phyloP scores from a whole-genome alignment of 2,113 vertebrate genomes.

The Canis aureus region DNA sequence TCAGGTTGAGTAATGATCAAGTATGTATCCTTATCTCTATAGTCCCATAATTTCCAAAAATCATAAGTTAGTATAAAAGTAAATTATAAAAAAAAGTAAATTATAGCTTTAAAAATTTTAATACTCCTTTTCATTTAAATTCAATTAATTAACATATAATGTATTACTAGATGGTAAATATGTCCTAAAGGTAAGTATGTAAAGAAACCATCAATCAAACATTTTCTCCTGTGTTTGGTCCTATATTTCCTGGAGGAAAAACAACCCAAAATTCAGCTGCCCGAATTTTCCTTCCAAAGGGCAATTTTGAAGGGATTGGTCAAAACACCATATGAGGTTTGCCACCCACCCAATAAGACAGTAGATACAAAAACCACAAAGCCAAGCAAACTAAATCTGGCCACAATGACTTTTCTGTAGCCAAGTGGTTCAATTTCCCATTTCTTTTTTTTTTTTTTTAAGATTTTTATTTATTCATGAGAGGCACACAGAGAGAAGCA shows the following conservation, averaged over 20 bases:
- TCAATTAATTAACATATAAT: no score
- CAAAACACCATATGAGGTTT: background rate
- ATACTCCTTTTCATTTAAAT: background rate
- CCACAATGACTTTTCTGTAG: background rate
- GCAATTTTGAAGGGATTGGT: background rate
- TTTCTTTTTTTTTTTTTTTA: background rate
- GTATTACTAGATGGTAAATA: background rate
- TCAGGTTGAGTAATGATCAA: background rate
- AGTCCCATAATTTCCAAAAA: background rate
- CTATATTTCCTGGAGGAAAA: background rate
- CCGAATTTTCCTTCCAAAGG: conserved; percentile 18
- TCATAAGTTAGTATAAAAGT: background rate
- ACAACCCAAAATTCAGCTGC: background rate
- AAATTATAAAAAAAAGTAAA: background rate
- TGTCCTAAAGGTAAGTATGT: background rate
- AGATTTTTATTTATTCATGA: no score
- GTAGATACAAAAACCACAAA: background rate
- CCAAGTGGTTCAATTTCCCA: background rate
- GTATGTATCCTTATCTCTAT: background rate
- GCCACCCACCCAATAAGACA: background rate
- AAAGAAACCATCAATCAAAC: conserved; percentile 18
- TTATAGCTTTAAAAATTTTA: background rate
- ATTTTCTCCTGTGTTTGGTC: background rate
- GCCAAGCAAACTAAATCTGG: background rate
- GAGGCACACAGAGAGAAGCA: no score